phyloP scores from a whole-genome alignment of 2,888 invertebrate genomes.

The Drepana falcataria region DNA sequence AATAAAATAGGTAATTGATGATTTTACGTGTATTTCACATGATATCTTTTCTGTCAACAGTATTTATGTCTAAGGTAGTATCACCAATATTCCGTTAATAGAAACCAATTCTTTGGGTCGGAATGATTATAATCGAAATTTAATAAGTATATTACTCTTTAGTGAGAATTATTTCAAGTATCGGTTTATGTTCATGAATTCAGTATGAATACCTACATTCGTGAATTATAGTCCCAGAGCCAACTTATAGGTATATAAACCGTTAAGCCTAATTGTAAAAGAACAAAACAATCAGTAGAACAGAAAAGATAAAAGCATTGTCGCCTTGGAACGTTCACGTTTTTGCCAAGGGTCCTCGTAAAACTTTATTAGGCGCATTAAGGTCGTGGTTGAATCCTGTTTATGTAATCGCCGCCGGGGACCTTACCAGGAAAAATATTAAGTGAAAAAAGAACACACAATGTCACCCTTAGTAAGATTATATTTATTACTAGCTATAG shows the following conservation, averaged over 20 bases:
- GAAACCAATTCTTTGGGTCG: no score
- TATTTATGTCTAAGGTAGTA: no score
- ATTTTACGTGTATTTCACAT: no score
- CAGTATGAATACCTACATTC: neutral
- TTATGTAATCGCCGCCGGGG: conserved; percentile 76
- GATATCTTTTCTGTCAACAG: no score
- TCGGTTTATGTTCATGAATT: neutral
- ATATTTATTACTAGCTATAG: conserved; percentile 52
- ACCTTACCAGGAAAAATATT: conserved; percentile 75
- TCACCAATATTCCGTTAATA: no score
- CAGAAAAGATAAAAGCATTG: conserved; percentile 76
- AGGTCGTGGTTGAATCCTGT: conserved; percentile 78
- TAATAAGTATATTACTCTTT: no score
- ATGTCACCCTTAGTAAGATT: conserved; percentile 63
- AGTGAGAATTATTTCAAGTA: no score
- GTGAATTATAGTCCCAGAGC: neutral
- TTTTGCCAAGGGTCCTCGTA: conserved; percentile 75
- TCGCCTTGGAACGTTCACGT: conserved; percentile 74
- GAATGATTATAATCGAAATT: no score
- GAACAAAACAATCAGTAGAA: conserved; percentile 72
- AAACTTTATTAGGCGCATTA: conserved; percentile 78
- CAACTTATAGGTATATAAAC: conserved; percentile 23
- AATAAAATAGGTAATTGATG: no score
- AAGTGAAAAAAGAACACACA: conserved; percentile 74
- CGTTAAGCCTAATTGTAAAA: conserved; percentile 57